Conservation (phyloP, 2,797 vertebrate species). For the Microchirus variegatus region DNA sequence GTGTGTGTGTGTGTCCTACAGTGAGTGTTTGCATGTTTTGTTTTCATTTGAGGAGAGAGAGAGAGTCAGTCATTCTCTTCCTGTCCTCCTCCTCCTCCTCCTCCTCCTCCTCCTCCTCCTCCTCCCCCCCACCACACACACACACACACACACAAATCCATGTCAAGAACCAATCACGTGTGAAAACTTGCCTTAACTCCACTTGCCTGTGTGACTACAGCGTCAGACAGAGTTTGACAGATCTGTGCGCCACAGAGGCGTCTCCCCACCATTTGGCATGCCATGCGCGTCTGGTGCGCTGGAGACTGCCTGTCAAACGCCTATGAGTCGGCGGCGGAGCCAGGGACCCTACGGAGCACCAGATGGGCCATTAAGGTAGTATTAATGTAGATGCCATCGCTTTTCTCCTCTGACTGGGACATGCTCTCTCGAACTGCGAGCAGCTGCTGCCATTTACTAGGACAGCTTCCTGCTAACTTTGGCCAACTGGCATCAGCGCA, state of each 20-base stretch:
- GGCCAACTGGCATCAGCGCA: slow-evolving; percentile 96
- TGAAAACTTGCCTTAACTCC: slow-evolving; percentile 87
- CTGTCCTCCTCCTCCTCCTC: slow-evolving; percentile 54
- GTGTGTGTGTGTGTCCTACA: slow-evolving; percentile 18
- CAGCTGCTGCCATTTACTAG: slow-evolving; percentile 99
- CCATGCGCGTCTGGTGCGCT: slow-evolving; percentile 95
- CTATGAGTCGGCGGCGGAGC: slow-evolving; percentile 99
- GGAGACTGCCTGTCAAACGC: slow-evolving; percentile 99
- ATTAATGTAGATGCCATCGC: slow-evolving; percentile 99
- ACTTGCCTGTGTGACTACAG: slow-evolving; percentile 86
- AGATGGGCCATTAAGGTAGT: slow-evolving; percentile 99
- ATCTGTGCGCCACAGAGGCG: slow-evolving; percentile 95
- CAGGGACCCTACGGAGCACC: slow-evolving; percentile 99
- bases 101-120: slow-evolving; percentile 45
- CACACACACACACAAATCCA: no score
- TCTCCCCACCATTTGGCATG: slow-evolving; percentile 98
- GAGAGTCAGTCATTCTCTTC: slow-evolving; percentile 72
- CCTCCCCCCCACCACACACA: slow-evolving; percentile 44
- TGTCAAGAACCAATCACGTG: slow-evolving; percentile 88
- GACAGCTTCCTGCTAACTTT: slow-evolving; percentile 99
- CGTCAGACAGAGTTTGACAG: slow-evolving; percentile 95
- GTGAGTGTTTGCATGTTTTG: slow-evolving; percentile 32
- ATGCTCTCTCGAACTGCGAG: slow-evolving; percentile 99
- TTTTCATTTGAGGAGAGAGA: slow-evolving; percentile 58
- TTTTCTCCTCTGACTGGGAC: slow-evolving; percentile 99